Evolutionary conservation across 2,888 invertebrate species (phyloP).

Genomic region (Cordylochernes scorpioides): DNA sequence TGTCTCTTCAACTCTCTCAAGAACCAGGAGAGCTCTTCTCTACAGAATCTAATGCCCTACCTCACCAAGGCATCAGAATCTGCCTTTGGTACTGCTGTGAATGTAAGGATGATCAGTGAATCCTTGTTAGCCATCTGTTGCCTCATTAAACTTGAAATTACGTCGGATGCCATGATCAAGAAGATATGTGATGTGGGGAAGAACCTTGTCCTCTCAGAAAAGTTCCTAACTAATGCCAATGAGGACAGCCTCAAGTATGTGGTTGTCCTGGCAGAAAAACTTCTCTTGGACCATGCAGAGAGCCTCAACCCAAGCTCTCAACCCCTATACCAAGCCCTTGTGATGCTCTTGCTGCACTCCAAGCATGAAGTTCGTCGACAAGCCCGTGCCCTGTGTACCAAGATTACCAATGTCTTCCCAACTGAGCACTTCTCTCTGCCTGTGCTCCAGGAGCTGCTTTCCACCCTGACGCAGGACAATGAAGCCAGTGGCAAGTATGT

Average conservation of each 20-base stretch:
- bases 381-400: too few species aligned
- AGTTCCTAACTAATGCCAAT: slow-evolving; percentile 39
- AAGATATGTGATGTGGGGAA: slow-evolving; percentile 44
- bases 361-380: slow-evolving; percentile 3
- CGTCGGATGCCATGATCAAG: slow-evolving; percentile 35
- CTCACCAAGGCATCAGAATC: not conserved
- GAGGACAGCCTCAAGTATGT: slow-evolving; percentile 28
- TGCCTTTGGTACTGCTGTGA: not conserved
- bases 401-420: too few species aligned
- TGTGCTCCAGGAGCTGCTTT: too few species aligned
- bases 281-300: slow-evolving; percentile 2
- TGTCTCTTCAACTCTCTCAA: too few species aligned
- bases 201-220: slow-evolving; percentile 52
- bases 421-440: too few species aligned
- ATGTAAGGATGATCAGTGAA: not conserved
- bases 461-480: too few species aligned
- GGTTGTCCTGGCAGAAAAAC: slow-evolving; percentile 3
- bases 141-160: slow-evolving; percentile 20
- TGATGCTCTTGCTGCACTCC: slow-evolving; percentile 3
- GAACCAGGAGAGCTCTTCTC: too few species aligned
- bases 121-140: slow-evolving; percentile 1
- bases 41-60: too few species aligned
- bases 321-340: slow-evolving; percentile 2
- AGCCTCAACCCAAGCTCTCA: slow-evolving; percentile 2
- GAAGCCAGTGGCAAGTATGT: too few species aligned